Evolutionary conservation across 2,888 invertebrate species (phyloP).

Genomic region (Drosophila picticornis): DNA sequence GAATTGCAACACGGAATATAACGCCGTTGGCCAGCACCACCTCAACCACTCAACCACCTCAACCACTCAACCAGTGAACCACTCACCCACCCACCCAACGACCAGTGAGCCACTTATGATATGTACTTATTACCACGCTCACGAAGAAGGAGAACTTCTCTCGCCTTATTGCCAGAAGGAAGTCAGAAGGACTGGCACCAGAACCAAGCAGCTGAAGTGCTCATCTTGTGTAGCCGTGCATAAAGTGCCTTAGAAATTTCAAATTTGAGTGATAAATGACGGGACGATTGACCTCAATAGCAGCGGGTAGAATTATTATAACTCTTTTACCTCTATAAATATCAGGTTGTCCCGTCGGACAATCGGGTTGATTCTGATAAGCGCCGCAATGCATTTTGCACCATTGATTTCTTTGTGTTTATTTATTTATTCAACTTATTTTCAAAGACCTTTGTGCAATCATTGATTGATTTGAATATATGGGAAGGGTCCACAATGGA

Average conservation of each 20-base stretch:
- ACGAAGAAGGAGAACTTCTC: not conserved
- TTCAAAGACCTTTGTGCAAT: not conserved
- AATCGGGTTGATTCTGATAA: not conserved
- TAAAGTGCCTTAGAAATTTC: slow-evolving; percentile 5
- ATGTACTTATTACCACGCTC: slow-evolving; percentile 15
- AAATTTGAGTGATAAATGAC: slow-evolving; percentile 12
- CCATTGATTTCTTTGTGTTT: not conserved
- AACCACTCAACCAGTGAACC: not conserved
- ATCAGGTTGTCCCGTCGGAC: not conserved
- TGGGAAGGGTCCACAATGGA: not conserved
- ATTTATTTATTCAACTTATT: not conserved
- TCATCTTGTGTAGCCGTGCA: slow-evolving; percentile 10
- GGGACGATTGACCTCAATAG: slow-evolving; percentile 6
- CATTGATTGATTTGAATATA: not conserved
- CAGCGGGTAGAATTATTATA: not conserved
- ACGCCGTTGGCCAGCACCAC: not conserved
- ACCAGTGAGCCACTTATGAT: slow-evolving; percentile 12
- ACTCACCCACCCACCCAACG: not conserved
- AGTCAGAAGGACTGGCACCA: not conserved
- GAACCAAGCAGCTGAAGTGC: not conserved
- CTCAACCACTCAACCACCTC: not conserved
- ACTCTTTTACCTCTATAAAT: not conserved
- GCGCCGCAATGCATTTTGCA: not conserved
- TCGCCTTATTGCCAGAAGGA: not conserved
- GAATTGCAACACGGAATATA: not conserved